Conservation (phyloP, 2,113 vertebrate genomes). For the Megaceryle maxima region DNA sequence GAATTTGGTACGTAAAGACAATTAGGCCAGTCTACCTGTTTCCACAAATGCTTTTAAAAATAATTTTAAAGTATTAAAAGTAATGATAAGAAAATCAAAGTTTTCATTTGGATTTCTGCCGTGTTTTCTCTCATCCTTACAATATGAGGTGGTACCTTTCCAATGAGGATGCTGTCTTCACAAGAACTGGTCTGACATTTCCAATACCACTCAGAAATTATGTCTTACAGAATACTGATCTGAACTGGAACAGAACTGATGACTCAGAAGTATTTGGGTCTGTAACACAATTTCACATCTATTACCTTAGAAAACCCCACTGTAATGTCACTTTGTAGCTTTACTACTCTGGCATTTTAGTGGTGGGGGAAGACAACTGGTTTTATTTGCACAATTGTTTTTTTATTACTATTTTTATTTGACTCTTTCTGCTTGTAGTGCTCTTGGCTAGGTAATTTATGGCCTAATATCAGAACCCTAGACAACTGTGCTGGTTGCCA, state of each 20-base stretch:
- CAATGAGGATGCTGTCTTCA: background rate
- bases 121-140: background rate
- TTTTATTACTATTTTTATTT: background rate
- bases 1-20: background rate
- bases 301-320: background rate
- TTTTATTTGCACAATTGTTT: background rate
- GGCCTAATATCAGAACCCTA: background rate
- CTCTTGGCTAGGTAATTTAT: constrained; percentile 6
- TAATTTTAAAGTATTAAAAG: background rate
- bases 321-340: background rate
- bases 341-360: background rate
- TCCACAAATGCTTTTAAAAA: background rate
- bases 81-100: background rate
- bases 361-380: background rate
- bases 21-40: background rate
- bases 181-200: background rate
- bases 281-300: background rate
- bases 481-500: background rate
- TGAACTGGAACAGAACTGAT: background rate
- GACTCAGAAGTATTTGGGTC: background rate
- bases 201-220: background rate
- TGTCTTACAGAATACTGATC: background rate
- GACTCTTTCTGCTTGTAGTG: background rate
- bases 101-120: background rate
- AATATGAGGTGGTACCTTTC: background rate